phyloP scores from a whole-genome alignment of 2,888 invertebrate species.

The Diachrysia chrysitis region DNA sequence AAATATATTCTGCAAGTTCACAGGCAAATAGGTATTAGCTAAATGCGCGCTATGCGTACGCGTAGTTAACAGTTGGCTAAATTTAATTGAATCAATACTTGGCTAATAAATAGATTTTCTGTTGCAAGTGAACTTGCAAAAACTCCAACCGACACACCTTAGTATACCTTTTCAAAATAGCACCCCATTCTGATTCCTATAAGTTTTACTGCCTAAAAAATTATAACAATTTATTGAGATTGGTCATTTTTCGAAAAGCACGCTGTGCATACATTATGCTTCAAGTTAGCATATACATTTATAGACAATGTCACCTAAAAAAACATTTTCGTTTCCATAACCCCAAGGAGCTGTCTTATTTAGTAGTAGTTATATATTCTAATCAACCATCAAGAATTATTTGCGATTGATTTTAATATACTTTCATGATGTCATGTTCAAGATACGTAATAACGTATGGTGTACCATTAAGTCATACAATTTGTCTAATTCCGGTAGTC shows the following conservation, averaged over 20 bases:
- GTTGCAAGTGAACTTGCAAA: constrained; percentile 73
- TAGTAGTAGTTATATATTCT: constrained; percentile 24
- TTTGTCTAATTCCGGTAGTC: constrained; percentile 23
- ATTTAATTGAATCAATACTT: constrained; percentile 25
- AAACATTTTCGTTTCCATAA: constrained; percentile 34
- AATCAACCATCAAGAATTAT: constrained; percentile 18
- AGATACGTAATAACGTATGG: constrained; percentile 13
- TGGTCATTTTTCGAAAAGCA: constrained; percentile 65
- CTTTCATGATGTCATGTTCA: neutral
- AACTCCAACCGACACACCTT: constrained; percentile 70
- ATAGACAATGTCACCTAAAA: constrained; percentile 27
- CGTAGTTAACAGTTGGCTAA: neutral
- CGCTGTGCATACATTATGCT: constrained; percentile 26
- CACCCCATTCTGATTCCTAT: constrained; percentile 82
- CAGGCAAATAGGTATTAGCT: constrained; percentile 17
- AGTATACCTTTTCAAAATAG: constrained; percentile 85
- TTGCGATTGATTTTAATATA: neutral
- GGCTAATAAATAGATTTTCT: constrained; percentile 27
- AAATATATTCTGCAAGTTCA: constrained; percentile 71
- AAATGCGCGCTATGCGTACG: constrained; percentile 2
- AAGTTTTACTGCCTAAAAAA: constrained; percentile 64
- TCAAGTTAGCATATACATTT: constrained; percentile 20
- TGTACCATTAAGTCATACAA: constrained; percentile 25
- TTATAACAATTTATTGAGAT: constrained; percentile 67
- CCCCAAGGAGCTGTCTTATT: constrained; percentile 51